phyloP scores from a whole-genome alignment of 2,113 vertebrate species.

The Poicephalus meyeri region DNA sequence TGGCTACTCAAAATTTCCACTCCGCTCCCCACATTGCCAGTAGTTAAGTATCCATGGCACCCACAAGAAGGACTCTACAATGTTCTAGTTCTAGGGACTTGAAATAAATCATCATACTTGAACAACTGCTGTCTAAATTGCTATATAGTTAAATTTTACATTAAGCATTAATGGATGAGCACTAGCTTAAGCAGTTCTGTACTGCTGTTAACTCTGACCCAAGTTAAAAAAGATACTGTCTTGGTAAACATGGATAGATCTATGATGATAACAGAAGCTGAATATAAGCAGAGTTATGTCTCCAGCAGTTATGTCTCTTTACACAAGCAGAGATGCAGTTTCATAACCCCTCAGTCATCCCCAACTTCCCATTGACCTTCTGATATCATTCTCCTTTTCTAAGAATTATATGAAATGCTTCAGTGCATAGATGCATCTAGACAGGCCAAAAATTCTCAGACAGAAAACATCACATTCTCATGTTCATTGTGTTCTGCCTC shows the following conservation, averaged over 20 bases:
- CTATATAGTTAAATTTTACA: neutral
- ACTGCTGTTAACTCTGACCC: neutral
- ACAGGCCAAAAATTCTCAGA: neutral
- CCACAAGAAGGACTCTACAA: neutral
- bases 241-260: neutral
- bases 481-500: neutral
- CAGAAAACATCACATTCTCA: neutral
- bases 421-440: neutral
- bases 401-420: neutral
- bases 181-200: neutral
- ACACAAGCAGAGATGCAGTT: neutral
- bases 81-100: neutral
- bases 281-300: neutral
- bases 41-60: neutral
- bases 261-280: neutral
- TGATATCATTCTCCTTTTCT: neutral
- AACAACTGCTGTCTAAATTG: neutral
- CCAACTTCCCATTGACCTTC: neutral
- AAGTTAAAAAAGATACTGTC: neutral
- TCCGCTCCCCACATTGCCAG: neutral
- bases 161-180: neutral
- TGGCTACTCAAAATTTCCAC: neutral
- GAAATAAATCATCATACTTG: neutral
- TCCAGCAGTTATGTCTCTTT: neutral
- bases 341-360: neutral